phyloP scores from a whole-genome alignment of 1,140 invertebrate species.

The Drosophila ironensis region DNA sequence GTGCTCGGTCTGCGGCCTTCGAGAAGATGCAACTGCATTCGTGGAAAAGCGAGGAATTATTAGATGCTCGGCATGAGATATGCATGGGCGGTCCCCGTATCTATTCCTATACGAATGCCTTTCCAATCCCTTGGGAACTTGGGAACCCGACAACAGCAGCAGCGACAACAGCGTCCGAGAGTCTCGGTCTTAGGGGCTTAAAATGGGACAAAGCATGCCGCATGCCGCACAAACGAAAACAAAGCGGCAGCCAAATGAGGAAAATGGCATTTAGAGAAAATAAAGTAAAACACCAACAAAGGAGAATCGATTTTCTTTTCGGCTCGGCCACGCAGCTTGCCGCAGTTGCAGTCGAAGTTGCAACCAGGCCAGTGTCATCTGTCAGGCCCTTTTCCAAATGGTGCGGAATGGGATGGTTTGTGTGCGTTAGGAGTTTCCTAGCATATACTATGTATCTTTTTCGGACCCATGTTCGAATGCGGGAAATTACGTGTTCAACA shows the following conservation, averaged over 20 bases:
- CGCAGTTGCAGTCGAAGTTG: conserved; percentile 39
- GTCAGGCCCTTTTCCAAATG: conserved; percentile 35
- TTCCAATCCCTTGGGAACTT: conserved; percentile 67
- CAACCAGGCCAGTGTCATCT: conserved; percentile 65
- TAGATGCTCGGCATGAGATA: conserved; percentile 63
- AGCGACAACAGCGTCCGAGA: conserved; percentile 16
- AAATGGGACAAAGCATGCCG: conserved; percentile 77
- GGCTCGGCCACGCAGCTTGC: conserved; percentile 21
- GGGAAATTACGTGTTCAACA: conserved; percentile 40
- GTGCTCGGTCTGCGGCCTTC: background rate
- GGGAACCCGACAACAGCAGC: conserved; percentile 27
- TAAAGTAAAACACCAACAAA: conserved; percentile 49
- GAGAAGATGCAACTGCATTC: conserved; percentile 64
- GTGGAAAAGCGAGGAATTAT: conserved; percentile 66
- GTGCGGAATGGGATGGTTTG: background rate
- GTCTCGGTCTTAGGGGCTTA: conserved; percentile 52
- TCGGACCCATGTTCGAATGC: conserved; percentile 19
- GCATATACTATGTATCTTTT: conserved; percentile 14
- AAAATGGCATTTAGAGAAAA: conserved; percentile 67
- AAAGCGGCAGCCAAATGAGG: conserved; percentile 63
- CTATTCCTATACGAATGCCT: conserved; percentile 38
- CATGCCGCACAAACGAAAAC: conserved; percentile 58
- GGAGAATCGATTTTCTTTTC: conserved; percentile 60
- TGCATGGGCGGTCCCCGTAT: conserved; percentile 48
- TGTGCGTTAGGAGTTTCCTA: conserved; percentile 26